Evolutionary conservation across 2,797 vertebrate species (phyloP), one percentile per base, ranked within the genome.

Genomic region (Pempheris klunzingeri): DNA sequence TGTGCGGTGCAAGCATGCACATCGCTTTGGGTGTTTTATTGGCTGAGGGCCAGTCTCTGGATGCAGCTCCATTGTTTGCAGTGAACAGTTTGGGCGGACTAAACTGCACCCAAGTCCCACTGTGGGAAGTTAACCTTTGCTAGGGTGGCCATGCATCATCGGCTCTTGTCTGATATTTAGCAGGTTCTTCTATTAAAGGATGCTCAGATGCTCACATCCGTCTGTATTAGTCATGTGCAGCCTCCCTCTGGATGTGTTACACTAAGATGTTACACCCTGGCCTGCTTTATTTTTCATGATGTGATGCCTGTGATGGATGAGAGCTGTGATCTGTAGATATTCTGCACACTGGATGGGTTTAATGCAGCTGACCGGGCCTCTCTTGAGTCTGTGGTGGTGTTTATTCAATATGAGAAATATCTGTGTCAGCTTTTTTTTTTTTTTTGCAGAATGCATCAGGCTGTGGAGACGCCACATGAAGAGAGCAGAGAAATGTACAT

Each of bases 11-110:
- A 46, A 59, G 34, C 38, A 20, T 34, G 55, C 82, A 68, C 76
- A 68, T 75, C 44, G 78, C 81, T 75, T 18, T 61, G 64, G 66
- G 71, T 76, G 88, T 78, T 74, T 80, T 72, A 11, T 57, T 84
- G 83, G 81, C 76, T 24, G 36, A 12, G 63, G 73, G 81, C 80
- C 85, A 83, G 52, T 52, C 58, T 79, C 49, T 71, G 75, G 77
- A 82, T 82, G 82, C 82, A 69, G 54, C 71, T 86, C 86, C 17
- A 82, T 92, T 91, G 92, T 92, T 92, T 88, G 80, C 83, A 34
- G 17, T 61, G 77, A 47, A 66, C 68, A 79, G 53, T 83, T 84
- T 73, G 62, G 80, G 86, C 77, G 80, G 86, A 84, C 76, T 74
- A 39, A 84, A 74, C 61, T 73, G 75, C 83, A 74, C 41, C 58